Percentiles rank a stretch among this genome's conserved stretches.
Evolutionary conservation across 2,888 invertebrate genomes (phyloP).

Genomic region (Brachylomia viminalis): DNA sequence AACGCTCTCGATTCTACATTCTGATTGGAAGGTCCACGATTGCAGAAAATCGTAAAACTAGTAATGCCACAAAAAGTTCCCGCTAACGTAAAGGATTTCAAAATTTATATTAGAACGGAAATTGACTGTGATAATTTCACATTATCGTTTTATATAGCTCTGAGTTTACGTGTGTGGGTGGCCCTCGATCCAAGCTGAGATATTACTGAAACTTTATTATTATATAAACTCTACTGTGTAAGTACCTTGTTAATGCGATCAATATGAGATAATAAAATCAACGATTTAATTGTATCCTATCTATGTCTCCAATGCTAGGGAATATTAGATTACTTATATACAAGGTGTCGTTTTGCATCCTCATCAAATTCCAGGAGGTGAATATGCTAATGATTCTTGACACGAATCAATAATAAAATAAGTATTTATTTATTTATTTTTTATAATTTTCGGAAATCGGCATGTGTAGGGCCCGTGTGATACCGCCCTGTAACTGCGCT

Average conservation of each 20-base stretch:
- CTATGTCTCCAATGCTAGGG: conserved; percentile 4
- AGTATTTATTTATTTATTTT: too few relatives aligned
- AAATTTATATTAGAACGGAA: conserved; percentile 12
- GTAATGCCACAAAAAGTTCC: neutral
- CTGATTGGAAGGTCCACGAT: conserved; percentile 10
- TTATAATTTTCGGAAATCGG: too few relatives aligned
- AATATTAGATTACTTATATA: conserved; percentile 10
- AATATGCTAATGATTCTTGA: too few relatives aligned
- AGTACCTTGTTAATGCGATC: conserved; percentile 33
- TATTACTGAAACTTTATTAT: conserved; percentile 23
- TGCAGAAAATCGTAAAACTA: conserved; percentile 1
- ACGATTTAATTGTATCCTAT: conserved; percentile 27
- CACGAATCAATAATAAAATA: too few relatives aligned
- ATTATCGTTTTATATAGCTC: conserved; percentile 15
- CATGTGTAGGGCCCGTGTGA: too few relatives aligned
- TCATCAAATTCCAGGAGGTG: too few relatives aligned
- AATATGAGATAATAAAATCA: conserved; percentile 41
- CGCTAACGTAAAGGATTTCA: neutral
- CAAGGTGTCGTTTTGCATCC: too few relatives aligned
- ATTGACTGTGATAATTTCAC: conserved; percentile 14
- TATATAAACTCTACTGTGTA: conserved; percentile 28
- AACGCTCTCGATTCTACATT: conserved; percentile 14
- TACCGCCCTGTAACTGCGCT: too few relatives aligned
- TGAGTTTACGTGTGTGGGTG: too few relatives aligned
- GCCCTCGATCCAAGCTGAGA: conserved; percentile 9